These are phyloP conservation scores for Volucella bombylans DNA, from an alignment of 2,888 invertebrate genomes.

Conservation along the genomic window DNA sequence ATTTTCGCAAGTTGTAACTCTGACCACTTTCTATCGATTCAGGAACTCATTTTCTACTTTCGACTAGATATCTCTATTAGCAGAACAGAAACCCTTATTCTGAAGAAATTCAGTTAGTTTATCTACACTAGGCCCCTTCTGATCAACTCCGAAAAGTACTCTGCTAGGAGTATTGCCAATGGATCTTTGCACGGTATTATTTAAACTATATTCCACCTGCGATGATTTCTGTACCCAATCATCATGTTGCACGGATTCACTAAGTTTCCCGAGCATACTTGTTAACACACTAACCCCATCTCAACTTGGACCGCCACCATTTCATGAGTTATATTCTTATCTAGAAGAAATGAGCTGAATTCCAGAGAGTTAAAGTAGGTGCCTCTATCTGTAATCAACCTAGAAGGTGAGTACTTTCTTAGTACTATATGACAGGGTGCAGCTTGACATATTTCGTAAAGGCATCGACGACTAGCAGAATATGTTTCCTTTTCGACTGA, in stretches of 20 bases:
- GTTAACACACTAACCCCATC: too few relatives aligned
- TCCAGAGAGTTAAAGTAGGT: slow-evolving; percentile 44
- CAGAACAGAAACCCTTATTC: too few relatives aligned
- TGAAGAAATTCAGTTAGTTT: too few relatives aligned
- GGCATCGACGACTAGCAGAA: slow-evolving; percentile 7
- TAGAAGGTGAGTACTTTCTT: slow-evolving; percentile 24
- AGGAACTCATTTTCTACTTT: background rate
- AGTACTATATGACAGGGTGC: slow-evolving; percentile 16
- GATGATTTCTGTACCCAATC: too few relatives aligned
- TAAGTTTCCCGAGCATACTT: too few relatives aligned
- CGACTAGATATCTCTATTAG: background rate
- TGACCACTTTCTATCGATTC: slow-evolving; percentile 2
- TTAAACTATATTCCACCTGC: slow-evolving; percentile 53
- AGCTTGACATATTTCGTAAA: slow-evolving; percentile 24
- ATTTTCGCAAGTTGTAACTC: background rate
- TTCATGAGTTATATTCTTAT: slow-evolving; percentile 54
- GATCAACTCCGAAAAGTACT: background rate
- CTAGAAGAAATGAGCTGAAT: slow-evolving; percentile 58
- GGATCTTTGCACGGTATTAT: slow-evolving; percentile 20
- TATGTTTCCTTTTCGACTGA: slow-evolving; percentile 12
- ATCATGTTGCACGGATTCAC: too few relatives aligned
- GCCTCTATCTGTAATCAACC: slow-evolving; percentile 75
- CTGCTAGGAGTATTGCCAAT: background rate
- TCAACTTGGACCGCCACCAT: slow-evolving; percentile 75
- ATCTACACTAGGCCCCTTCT: too few relatives aligned